These are phyloP conservation scores for Phasianus colchicus DNA, from an alignment of 2,113 vertebrate species.

Conservation along the genomic window DNA sequence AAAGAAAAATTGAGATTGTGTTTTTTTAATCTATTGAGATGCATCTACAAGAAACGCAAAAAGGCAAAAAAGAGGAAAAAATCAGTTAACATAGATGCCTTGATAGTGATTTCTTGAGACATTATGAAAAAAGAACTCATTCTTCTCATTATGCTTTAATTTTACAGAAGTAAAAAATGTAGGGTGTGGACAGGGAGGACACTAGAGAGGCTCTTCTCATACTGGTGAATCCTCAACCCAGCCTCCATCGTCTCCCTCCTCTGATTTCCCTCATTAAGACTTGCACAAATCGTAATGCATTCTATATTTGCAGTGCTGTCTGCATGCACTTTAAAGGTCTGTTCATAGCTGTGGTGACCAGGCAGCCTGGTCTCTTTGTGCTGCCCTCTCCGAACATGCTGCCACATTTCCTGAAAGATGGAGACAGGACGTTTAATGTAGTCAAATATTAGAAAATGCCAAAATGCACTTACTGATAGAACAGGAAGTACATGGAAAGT, in stretches of 20 bases:
- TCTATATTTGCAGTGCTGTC: not conserved
- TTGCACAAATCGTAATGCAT: not conserved
- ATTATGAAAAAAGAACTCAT: not conserved
- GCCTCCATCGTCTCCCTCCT: not conserved
- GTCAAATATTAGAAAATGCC: not conserved
- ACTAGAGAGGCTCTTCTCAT: not conserved
- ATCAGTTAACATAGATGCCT: not conserved
- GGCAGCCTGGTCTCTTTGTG: not conserved
- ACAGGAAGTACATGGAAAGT: not conserved
- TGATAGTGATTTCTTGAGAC: not conserved
- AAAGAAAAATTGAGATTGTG: not conserved
- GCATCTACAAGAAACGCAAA: not conserved
- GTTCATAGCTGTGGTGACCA: not conserved
- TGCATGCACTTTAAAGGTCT: not conserved
- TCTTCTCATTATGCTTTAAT: not conserved
- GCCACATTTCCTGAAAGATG: not conserved
- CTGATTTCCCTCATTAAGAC: not conserved
- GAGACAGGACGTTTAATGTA: not conserved
- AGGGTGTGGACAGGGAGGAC: not conserved
- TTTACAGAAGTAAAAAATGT: not conserved
- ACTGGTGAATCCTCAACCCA: not conserved
- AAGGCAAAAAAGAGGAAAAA: not conserved
- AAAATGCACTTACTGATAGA: not conserved
- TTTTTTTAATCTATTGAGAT: not conserved
- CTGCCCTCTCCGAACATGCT: not conserved